Evolutionary conservation across 2,888 invertebrate species (phyloP).

Genomic region (Mesorhabditis spiculigera): DNA sequence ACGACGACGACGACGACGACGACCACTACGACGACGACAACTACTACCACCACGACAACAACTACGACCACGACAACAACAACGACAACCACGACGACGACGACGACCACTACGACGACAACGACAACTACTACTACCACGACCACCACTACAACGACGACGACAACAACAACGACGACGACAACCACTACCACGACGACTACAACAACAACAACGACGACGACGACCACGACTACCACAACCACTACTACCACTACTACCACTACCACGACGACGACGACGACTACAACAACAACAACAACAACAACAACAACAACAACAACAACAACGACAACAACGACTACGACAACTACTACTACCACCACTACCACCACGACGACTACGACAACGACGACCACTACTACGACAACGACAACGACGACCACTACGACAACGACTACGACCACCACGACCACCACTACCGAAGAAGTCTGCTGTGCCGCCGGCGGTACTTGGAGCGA

Average conservation of each 20-base stretch:
- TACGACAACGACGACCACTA: background rate
- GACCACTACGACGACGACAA: background rate
- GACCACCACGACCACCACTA: background rate
- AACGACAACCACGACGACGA: background rate
- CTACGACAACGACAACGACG: background rate
- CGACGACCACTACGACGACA: background rate
- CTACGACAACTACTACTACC: background rate
- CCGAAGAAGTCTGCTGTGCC: background rate
- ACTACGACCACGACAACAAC: background rate
- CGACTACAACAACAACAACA: constrained; percentile 4
- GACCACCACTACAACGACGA: background rate
- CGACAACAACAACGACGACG: background rate
- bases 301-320: background rate
- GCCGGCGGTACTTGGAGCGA: constrained; percentile 17
- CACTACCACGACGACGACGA: background rate
- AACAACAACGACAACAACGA: background rate
- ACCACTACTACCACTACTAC: background rate
- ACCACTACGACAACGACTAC: background rate
- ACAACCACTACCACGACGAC: background rate
- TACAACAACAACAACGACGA: background rate
- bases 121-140: background rate
- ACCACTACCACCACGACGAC: background rate
- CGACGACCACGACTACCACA: background rate
- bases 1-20: background rate
- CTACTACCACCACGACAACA: background rate